Percentiles rank a stretch among this genome's conserved stretches.
These are phyloP conservation scores for Bombus picipes DNA, from an alignment of 1,140 invertebrate species.

Conservation along the genomic window DNA sequence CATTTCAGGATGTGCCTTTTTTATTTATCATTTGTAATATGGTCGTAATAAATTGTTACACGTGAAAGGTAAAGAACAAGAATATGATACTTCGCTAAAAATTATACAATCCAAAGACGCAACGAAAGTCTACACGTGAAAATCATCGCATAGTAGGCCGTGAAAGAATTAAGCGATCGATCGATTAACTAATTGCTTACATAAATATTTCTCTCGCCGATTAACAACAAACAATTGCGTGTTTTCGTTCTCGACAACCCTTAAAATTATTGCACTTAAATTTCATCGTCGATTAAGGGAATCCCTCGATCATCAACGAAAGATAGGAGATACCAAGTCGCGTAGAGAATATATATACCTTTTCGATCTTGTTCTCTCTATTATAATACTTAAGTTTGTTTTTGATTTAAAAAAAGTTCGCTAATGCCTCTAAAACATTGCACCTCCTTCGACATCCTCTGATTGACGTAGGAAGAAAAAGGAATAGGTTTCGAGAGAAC, in stretches of 20 bases:
- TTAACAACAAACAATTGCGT: conserved; percentile 55
- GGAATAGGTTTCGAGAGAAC: conserved; percentile 8
- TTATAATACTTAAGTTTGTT: conserved; percentile 36
- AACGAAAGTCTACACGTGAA: conserved; percentile 33
- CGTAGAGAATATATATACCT: conserved; percentile 47
- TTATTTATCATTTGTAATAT: conserved; percentile 70
- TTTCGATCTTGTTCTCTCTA: conserved; percentile 44
- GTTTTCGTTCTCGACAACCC: not conserved
- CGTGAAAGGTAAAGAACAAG: conserved; percentile 65
- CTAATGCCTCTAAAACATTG: conserved; percentile 46
- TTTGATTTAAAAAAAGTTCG: conserved; percentile 51
- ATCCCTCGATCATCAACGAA: not conserved
- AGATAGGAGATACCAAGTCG: conserved; percentile 9
- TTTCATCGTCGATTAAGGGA: conserved; percentile 5
- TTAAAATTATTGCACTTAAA: conserved; percentile 53
- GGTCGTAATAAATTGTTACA: conserved; percentile 71
- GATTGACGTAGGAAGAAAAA: not conserved
- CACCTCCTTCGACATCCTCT: not conserved
- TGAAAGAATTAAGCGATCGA: conserved; percentile 36
- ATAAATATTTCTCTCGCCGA: conserved; percentile 35
- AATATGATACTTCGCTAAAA: conserved; percentile 65
- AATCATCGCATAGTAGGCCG: conserved; percentile 32
- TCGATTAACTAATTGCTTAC: conserved; percentile 34
- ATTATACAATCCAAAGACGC: conserved; percentile 61
- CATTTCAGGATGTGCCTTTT: conserved; percentile 59